A percentile compares a stretch with the other conserved stretches of the same genome.
phyloP scores from a whole-genome alignment of 2,797 vertebrate genomes.

The Rhinogobio ventralis region DNA sequence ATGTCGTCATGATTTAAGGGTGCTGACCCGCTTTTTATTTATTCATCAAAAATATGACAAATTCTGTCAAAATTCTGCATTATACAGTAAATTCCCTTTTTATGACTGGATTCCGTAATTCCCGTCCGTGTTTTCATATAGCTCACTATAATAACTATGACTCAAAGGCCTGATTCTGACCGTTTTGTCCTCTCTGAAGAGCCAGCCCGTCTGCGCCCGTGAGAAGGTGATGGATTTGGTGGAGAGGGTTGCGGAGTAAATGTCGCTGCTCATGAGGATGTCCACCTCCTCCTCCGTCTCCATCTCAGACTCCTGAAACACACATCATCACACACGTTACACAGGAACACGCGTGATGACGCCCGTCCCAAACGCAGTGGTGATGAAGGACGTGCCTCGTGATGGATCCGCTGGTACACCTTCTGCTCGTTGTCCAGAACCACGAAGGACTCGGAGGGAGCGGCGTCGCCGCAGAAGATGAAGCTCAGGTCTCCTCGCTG shows the following conservation, averaged over 20 bases:
- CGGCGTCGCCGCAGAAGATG: conserved; percentile 95
- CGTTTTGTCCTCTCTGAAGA: conserved; percentile 90
- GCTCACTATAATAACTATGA: too few species aligned
- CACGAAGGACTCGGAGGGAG: conserved; percentile 95
- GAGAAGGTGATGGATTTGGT: conserved; percentile 99
- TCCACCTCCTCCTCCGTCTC: conserved; percentile 99
- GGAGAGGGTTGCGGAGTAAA: conserved; percentile 97
- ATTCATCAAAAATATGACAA: too few species aligned
- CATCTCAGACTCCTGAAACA: conserved; percentile 93
- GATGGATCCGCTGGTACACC: conserved; percentile 98
- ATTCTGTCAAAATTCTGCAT: too few species aligned
- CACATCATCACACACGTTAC: not conserved
- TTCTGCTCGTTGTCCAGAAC: conserved; percentile 99
- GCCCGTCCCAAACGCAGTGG: too few species aligned
- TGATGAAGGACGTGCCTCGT: conserved; percentile 82
- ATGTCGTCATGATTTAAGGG: too few species aligned
- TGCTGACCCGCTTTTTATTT: too few species aligned
- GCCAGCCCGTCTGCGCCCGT: conserved; percentile 95
- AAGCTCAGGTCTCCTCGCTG: conserved; percentile 98
- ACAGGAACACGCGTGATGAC: not conserved
- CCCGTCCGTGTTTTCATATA: too few species aligned
- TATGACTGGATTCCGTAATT: too few species aligned
- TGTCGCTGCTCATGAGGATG: conserved; percentile 99
- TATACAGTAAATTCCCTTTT: too few species aligned
- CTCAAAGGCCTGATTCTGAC: too few species aligned